phyloP scores from a whole-genome alignment of 2,797 vertebrate species.

The Sebastes kiyomatsui region DNA sequence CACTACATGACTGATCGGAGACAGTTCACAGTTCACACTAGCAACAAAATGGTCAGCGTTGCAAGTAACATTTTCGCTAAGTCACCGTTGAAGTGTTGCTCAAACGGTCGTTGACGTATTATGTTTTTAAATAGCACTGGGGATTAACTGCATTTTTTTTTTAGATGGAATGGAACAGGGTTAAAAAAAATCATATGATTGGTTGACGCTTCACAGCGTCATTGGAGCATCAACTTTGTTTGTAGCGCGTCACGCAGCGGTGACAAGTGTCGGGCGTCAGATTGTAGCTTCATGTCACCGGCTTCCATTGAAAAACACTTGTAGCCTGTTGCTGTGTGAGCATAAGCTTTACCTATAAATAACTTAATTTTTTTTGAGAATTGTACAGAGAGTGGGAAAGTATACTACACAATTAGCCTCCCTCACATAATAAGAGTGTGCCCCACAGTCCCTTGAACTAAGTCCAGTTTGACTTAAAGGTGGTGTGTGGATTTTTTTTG shows the following conservation, averaged over 20 bases:
- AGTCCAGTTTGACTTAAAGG: neutral
- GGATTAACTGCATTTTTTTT: no score
- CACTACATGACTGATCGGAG: no score
- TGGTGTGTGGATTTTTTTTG: neutral
- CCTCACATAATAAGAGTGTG: neutral
- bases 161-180: no score
- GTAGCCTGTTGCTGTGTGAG: neutral
- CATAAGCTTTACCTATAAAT: neutral
- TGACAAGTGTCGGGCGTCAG: neutral
- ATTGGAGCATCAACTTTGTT: no score
- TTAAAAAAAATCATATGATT: no score
- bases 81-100: no score
- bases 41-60: no score
- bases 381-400: neutral
- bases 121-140: no score
- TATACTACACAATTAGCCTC: neutral
- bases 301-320: neutral
- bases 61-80: no score
- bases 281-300: neutral
- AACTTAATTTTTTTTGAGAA: no score
- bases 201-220: no score
- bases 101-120: no score
- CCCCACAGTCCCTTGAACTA: neutral
- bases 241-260: neutral
- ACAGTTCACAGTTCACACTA: neutral